Conservation (phyloP, 2,797 vertebrate species). For the Choloepus didactylus region DNA sequence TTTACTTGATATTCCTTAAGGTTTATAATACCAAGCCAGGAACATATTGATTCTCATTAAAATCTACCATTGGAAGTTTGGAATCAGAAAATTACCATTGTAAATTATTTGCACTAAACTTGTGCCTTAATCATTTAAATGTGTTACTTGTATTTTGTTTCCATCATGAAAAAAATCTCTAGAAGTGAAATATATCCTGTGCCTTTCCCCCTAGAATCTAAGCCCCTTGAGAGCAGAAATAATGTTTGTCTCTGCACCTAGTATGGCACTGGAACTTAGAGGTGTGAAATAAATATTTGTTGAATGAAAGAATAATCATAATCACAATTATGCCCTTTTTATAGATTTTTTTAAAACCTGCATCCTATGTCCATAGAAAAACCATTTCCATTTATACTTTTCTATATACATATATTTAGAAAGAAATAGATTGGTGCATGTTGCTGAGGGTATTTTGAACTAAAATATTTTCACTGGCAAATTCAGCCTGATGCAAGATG, state of each 20-base stretch:
- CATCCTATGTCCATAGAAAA: neutral
- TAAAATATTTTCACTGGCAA: conserved; percentile 8
- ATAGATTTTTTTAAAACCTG: neutral
- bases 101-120: conserved; percentile 42
- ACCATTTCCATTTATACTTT: neutral
- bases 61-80: conserved; percentile 57
- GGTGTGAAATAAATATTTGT: conserved; percentile 32
- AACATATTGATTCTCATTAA: conserved; percentile 67
- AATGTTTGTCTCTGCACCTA: neutral
- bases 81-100: conserved; percentile 62
- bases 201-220: conserved; percentile 39
- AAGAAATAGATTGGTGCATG: neutral
- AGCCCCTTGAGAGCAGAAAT: neutral
- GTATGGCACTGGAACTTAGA: neutral
- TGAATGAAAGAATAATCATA: neutral
- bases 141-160: conserved; percentile 52
- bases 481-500: neutral
- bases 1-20: conserved; percentile 69
- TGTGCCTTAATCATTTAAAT: conserved; percentile 41
- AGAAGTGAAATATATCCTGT: neutral
- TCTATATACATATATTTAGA: neutral
- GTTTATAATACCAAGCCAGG: conserved; percentile 62
- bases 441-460: conserved; percentile 28
- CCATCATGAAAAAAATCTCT: neutral
- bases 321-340: neutral